Evolutionary conservation across 2,888 invertebrate genomes (phyloP).

Genomic region (Plebejus anna): DNA sequence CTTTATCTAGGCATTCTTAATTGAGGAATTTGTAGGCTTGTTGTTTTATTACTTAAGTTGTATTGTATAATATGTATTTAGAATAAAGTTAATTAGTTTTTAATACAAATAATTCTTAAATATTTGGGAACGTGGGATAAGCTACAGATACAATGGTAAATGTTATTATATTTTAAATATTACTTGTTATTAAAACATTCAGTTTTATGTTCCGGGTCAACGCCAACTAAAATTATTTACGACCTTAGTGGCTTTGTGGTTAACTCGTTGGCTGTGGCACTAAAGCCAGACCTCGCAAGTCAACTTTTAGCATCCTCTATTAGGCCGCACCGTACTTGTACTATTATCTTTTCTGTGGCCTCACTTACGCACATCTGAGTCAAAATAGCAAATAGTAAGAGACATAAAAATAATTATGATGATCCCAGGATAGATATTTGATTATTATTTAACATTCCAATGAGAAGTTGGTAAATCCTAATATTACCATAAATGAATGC

Average conservation of each 20-base stretch:
- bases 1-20: constrained; percentile 20
- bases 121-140: constrained; percentile 4
- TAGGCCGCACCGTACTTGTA: no score
- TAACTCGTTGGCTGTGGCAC: no score
- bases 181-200: neutral
- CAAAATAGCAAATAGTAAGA: no score
- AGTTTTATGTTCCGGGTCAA: neutral
- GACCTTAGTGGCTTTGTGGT: neutral
- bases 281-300: no score
- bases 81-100: neutral
- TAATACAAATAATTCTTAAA: neutral
- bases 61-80: constrained; percentile 6
- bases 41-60: neutral
- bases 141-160: neutral
- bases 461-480: neutral
- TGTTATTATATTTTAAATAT: neutral
- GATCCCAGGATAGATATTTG: no score
- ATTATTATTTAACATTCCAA: neutral
- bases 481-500: constrained; percentile 2
- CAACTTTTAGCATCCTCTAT: no score
- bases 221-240: neutral
- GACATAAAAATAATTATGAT: no score
- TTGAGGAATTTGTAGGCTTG: neutral
- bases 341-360: no score
- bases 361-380: no score